Base-by-base conservation (phyloP, 2,113 vertebrate genomes). In the Phocoena sinus region DNA sequence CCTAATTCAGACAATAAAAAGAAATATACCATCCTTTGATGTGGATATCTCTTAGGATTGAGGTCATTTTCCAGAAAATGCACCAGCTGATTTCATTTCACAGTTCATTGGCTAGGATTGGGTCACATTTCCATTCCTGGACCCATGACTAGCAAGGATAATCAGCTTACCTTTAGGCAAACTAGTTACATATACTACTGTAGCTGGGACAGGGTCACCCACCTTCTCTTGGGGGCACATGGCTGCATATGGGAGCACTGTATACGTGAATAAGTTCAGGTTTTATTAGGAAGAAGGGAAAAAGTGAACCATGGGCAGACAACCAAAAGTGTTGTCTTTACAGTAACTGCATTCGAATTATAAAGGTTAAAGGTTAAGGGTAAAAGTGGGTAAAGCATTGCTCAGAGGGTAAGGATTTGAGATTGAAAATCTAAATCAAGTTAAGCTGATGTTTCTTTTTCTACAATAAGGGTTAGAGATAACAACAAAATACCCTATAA, bases 111-210 rank as follows among this genome's bases (percentile, higher is more conserved):
- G 44, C 10, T 86, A 81, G 25, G 41, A 86, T 0, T 50, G 74
- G 68, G n/a, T 58, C 36, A 50, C 3, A 36, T 87, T 56, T 89
- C 25, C 67, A 76, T 63, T 62, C 8, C 33, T 38, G 68, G 73
- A 74, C 47, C 47, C 89, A 44, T 50, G 50, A 85, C 58, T 53
- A 58, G 2, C 15, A 50, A 33, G 3, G 28, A 67, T 26, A 90
- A 73, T 76, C 15, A 68, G 4, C 9, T 53, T 47, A 58, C 12
- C 12, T 13, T 91, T 50, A 87, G 41, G 63, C 25, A 8, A 68
- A 21, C 13, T 26, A 56, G 28, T 36, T n/a, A 60, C 0, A 53
- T n/a, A 60, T 0, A 53, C 28, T 36, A 23, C 17, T 31, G 1
- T 13, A 79, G 23, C 33, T 62, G 11, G 41, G 31, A 76, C 7